A percentile compares a stretch with the other conserved stretches of the same genome.
These are phyloP conservation scores for Corythaeola cristata DNA, from an alignment of 2,113 vertebrate species.

Conservation along the genomic window DNA sequence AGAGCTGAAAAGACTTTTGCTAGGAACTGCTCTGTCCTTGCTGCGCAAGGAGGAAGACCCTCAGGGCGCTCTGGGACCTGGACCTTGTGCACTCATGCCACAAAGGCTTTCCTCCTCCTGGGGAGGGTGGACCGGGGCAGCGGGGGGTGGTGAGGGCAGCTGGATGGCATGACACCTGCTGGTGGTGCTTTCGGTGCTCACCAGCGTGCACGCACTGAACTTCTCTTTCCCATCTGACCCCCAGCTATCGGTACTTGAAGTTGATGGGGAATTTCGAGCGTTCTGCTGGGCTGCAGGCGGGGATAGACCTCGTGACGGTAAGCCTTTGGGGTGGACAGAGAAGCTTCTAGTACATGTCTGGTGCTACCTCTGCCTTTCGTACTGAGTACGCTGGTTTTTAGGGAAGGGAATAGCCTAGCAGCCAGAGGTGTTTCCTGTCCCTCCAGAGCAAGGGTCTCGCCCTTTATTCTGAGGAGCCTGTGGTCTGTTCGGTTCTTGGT, in stretches of 20 bases:
- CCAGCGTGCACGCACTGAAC: not conserved
- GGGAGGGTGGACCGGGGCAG: rapidly evolving
- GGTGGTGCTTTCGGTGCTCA: rapidly evolving
- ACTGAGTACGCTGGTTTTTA: not conserved
- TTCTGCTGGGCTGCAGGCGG: conserved; percentile 92
- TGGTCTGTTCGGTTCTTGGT: not conserved
- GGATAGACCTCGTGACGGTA: conserved; percentile 86
- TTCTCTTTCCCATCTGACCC: not conserved
- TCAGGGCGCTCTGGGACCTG: not conserved
- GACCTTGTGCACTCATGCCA: not conserved
- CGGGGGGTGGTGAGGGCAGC: rapidly evolving
- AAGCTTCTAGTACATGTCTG: too few species aligned
- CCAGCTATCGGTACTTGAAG: conserved; percentile 85
- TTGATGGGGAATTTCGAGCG: conserved; percentile 91
- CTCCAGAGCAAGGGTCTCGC: not conserved
- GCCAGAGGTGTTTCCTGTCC: not conserved
- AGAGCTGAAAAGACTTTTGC: not conserved
- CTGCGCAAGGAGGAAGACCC: not conserved
- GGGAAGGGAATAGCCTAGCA: not conserved
- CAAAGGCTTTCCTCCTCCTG: not conserved
- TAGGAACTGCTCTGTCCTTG: not conserved
- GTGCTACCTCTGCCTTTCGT: not conserved
- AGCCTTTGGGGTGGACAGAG: not conserved
- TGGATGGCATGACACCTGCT: not conserved
- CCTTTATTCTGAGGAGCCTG: not conserved